A percentile compares a stretch with the other conserved stretches of the same genome.
These are phyloP conservation scores for Melanophora roralis DNA, from an alignment of 2,888 invertebrate genomes.

Conservation along the genomic window DNA sequence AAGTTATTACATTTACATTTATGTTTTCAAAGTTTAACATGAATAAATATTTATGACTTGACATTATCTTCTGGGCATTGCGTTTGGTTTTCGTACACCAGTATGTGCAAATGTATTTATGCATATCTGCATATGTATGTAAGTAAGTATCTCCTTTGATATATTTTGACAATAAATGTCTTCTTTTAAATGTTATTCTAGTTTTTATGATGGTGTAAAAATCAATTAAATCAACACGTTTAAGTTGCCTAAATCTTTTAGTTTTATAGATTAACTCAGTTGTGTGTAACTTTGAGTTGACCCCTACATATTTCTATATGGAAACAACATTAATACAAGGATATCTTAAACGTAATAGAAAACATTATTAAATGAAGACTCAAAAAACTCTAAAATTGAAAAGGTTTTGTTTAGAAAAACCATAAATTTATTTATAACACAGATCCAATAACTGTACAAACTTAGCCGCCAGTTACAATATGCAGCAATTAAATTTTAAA, in stretches of 20 bases:
- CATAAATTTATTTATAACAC: neutral
- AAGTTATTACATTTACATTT: neutral
- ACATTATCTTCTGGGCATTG: conserved; percentile 29
- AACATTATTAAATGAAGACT: neutral
- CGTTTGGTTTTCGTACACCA: neutral
- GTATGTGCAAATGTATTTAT: neutral
- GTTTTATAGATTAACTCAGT: conserved; percentile 14
- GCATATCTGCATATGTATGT: neutral
- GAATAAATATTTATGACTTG: conserved; percentile 17
- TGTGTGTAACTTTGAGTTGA: conserved; percentile 18
- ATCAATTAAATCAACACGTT: conserved; percentile 58
- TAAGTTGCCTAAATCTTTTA: conserved; percentile 30
- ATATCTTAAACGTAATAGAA: conserved; percentile 6
- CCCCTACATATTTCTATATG: conserved; percentile 10
- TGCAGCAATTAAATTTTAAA: conserved; percentile 54
- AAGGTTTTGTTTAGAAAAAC: neutral
- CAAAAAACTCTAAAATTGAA: neutral
- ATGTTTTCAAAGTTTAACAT: neutral
- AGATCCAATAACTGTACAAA: neutral
- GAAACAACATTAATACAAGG: neutral
- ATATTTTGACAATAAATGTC: conserved; percentile 44
- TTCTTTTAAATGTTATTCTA: conserved; percentile 30
- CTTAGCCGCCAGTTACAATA: conserved; percentile 46
- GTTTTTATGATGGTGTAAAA: conserved; percentile 46
- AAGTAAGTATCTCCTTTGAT: conserved; percentile 7